These are phyloP conservation scores for Drosophila barbarae DNA, from an alignment of 2,888 invertebrate genomes.

Conservation along the genomic window DNA sequence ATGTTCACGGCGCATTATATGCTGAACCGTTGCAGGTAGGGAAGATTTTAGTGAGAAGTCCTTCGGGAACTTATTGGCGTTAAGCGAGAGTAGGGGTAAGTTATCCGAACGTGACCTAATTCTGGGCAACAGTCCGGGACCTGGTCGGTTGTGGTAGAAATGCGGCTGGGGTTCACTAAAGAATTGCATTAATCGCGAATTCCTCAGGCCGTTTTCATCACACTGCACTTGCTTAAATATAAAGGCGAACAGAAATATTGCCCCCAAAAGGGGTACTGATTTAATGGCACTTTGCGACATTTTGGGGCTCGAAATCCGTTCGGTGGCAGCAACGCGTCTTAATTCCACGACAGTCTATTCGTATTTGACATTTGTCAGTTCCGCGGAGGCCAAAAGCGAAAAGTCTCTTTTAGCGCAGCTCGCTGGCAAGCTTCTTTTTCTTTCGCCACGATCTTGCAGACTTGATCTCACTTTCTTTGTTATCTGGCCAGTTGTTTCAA, in stretches of 20 bases:
- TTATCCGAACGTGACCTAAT: conserved; percentile 61
- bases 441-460: conserved; percentile 59
- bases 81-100: conserved; percentile 30
- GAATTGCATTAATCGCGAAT: conserved; percentile 62
- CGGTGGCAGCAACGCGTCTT: conserved; percentile 54
- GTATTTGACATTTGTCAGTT: conserved; percentile 63
- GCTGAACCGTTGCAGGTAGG: conserved; percentile 50
- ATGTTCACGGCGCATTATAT: conserved; percentile 65
- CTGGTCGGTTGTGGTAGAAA: conserved; percentile 44
- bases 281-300: conserved; percentile 37
- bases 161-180: conserved; percentile 51
- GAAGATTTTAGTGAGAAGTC: conserved; percentile 33
- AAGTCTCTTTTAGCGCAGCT: conserved; percentile 55
- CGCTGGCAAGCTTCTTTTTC: conserved; percentile 60
- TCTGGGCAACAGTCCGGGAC: conserved; percentile 49
- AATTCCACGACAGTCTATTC: conserved; percentile 55
- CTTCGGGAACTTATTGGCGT: conserved; percentile 19
- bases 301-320: conserved; percentile 24
- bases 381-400: conserved; percentile 62
- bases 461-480: conserved; percentile 65
- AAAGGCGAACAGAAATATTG: conserved; percentile 33
- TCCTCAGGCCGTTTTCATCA: conserved; percentile 39
- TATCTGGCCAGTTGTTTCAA: conserved; percentile 39
- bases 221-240: conserved; percentile 38
- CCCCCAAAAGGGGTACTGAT: conserved; percentile 15